Percentiles rank a stretch among this genome's conserved stretches.
Conservation (phyloP, 2,113 vertebrate species). For the Jaculus jaculus region DNA sequence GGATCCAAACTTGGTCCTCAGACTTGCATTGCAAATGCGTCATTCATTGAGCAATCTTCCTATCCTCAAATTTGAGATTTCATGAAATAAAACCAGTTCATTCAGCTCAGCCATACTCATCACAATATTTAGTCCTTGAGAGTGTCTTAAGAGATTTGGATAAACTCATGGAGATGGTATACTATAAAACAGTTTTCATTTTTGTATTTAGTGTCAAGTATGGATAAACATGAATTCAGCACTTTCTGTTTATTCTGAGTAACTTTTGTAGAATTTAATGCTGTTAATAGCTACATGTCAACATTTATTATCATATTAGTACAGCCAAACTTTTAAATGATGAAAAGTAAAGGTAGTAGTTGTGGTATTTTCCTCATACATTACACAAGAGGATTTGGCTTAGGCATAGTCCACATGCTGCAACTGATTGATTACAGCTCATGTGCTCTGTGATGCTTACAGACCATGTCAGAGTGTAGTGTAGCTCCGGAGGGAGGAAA, state of each 20-base stretch:
- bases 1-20: no score
- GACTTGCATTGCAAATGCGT: no score
- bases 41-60: no score
- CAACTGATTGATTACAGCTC: neutral
- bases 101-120: neutral
- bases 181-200: neutral
- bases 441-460: neutral
- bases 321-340: neutral
- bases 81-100: constrained; percentile 20
- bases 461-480: neutral
- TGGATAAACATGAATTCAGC: neutral
- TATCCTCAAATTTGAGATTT: neutral
- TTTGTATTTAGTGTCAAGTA: constrained; percentile 1
- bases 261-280: neutral
- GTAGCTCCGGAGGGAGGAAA: neutral
- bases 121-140: neutral
- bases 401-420: neutral
- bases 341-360: constrained; percentile 4
- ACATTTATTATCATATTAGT: neutral
- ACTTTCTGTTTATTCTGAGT: neutral
- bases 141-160: neutral
- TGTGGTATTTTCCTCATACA: neutral
- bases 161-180: neutral
- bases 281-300: neutral
- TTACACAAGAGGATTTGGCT: neutral